Base-by-base conservation (phyloP, 2,888 invertebrate species). In the Pheosia gnoma region DNA sequence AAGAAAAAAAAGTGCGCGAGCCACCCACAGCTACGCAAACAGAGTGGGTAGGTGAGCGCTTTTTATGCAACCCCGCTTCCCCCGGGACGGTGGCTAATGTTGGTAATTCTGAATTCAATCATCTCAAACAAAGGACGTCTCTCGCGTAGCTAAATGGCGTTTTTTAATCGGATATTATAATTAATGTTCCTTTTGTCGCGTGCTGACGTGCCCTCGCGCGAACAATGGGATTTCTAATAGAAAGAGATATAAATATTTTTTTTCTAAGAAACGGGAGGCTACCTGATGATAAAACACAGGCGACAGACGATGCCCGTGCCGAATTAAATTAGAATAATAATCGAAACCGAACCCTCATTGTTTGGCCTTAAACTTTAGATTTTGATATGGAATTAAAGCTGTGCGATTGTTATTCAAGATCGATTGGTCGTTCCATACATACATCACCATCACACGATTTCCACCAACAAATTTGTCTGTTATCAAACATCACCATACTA, bases 141-240 rank as follows among this genome's bases (percentile, higher is more conserved):
- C 90, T 86, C 86, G 91, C 89, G 87, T 86, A 84, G 85, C 91
- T 93, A 91, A 93, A 93, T 93, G 91, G 88, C 88, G 87, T 93
- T 94, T 80, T 94, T 93, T 93, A 94, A 94, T 94, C 94, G 93
- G 94, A 94, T 94, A 94, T 93, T 94, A 94, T 94, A 94, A 94
- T 94, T 94, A 94, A 94, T 94, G 94, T 93, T 88, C 88, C 91
- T 93, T 94, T 93, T 93, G 93, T 91, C 92, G 89, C 93, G 93
- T 91, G 92, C 90, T 93, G 93, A 91, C 93, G 87, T 88, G 87
- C 90, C 92, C 91, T 89, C 88, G 91, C 90, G 88, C 90, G 89
- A 93, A 93, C 93, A 93, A 93, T 93, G 87, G 93, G 87, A 88
- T 87, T 88, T 92, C 90, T 92, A 90, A 91, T 93, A 92, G 90